These are phyloP conservation scores for Parelbella ahira DNA, from an alignment of 2,888 invertebrate genomes.

Conservation along the genomic window DNA sequence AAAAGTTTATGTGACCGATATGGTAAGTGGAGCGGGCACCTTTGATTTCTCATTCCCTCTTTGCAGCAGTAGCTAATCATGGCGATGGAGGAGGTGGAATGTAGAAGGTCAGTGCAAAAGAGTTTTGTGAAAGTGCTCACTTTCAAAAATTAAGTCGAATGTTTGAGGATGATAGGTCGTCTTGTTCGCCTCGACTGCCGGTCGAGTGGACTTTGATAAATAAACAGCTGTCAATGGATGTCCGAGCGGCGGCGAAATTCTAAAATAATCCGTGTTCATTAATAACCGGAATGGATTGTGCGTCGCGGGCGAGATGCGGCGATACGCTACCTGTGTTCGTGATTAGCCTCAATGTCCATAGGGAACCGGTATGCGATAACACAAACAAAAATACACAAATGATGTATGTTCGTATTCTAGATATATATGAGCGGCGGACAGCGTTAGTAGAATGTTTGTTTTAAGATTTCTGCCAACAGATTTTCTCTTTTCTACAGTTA, in stretches of 20 bases:
- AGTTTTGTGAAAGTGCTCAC: slow-evolving; percentile 37
- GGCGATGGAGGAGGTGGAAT: no score
- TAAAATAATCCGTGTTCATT: slow-evolving; percentile 57
- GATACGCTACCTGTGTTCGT: slow-evolving; percentile 69
- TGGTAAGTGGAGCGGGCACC: slow-evolving; percentile 41
- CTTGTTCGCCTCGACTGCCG: slow-evolving; percentile 22
- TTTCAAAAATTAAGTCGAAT: slow-evolving; percentile 52
- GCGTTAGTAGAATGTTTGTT: no score
- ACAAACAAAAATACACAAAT: slow-evolving; percentile 1
- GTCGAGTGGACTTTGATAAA: slow-evolving; percentile 64
- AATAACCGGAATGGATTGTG: slow-evolving; percentile 65
- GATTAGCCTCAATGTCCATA: slow-evolving; percentile 40
- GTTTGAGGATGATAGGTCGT: slow-evolving; percentile 51
- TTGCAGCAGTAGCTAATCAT: no score
- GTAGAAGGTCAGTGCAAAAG: background rate
- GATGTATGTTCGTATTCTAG: background rate
- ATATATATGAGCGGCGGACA: background rate
- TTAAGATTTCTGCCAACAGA: slow-evolving; percentile 4
- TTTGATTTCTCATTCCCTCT: slow-evolving; percentile 51
- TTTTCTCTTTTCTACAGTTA: background rate
- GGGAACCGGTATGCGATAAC: slow-evolving; percentile 17
- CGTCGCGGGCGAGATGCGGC: slow-evolving; percentile 52
- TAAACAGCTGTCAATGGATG: slow-evolving; percentile 66
- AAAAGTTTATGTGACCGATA: slow-evolving; percentile 41
- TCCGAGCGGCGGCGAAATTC: slow-evolving; percentile 55